phyloP scores from a whole-genome alignment of 2,797 vertebrate species.

The Muscicapa striata region DNA sequence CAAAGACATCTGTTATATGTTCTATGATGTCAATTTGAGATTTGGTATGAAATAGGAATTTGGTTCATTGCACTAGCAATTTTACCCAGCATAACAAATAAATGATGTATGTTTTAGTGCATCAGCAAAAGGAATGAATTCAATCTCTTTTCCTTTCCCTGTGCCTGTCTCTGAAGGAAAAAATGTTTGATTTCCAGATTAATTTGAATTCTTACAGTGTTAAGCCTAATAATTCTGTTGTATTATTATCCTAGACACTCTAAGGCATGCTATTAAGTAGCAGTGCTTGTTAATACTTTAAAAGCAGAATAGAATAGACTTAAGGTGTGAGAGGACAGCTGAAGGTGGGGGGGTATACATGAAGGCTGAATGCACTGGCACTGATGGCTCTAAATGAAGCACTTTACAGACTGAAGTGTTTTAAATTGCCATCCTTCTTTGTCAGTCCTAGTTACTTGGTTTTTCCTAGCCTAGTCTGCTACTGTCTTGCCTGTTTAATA shows the following conservation, averaged over 20 bases:
- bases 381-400: slow-evolving; percentile 28
- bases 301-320: background rate
- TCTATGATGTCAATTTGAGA: background rate
- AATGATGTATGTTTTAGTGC: background rate
- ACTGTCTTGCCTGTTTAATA: slow-evolving; percentile 52
- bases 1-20: background rate
- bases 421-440: slow-evolving; percentile 5
- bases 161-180: background rate
- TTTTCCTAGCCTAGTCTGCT: background rate
- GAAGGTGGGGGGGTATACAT: background rate
- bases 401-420: background rate
- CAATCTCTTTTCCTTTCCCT: background rate
- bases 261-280: background rate
- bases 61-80: background rate
- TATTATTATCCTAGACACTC: background rate
- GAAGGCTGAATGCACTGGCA: background rate
- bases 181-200: background rate
- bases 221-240: background rate
- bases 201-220: background rate
- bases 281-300: background rate
- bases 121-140: background rate
- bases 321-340: background rate
- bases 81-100: background rate
- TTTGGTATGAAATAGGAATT: background rate
- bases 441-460: slow-evolving; percentile 3